Evolutionary conservation across 2,888 invertebrate species (phyloP), one percentile per base, ranked within the genome.

Genomic region (Lissonota sp.): DNA sequence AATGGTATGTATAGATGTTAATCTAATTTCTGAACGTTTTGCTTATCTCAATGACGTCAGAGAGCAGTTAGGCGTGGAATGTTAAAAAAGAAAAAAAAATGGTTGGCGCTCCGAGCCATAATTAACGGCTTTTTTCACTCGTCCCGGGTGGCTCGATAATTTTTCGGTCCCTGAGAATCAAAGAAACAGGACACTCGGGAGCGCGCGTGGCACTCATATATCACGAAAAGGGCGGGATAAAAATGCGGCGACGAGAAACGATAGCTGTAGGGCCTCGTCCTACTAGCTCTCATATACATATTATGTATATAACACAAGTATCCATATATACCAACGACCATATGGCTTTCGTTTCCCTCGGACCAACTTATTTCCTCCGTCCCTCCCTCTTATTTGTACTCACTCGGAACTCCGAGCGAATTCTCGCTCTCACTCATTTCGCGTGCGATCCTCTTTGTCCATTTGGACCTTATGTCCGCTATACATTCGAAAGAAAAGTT

Each of bases 311-410:
- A 67, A 7, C 8, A 53, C 26, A 44, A 26, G 62, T 53, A 37
- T 57, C 66, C 42, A 71, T 53, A 62, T 62, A 64, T 26, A 46
- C 12, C 37, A 39, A 62, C 26, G 44, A 69, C 80, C 80, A 80
- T 77, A 72, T 80, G 80, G 80, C 80, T 77, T 77, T 77, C 76
- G 72, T 77, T 80, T 77, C 72, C 80, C 69, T 77, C 72, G 63
- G 63, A 42, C 67, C 62, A 63, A 64, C 72, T 77, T 77, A 72
- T 69, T 62, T 76, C 71, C 73, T 58, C 55, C 67, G 79, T 64
- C 55, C 69, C 62, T 77, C 55, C 63, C 63, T 79, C 16, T 55
- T 75, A 49, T 67, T 57, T 66, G 44, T 26, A 62, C 63, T 62
- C 51, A 53, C 51, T 77, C 51, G 44, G 60, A 69, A 60, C 79